Evolutionary conservation across 2,888 invertebrate species (phyloP).

Genomic region (Ectemnius continuus): DNA sequence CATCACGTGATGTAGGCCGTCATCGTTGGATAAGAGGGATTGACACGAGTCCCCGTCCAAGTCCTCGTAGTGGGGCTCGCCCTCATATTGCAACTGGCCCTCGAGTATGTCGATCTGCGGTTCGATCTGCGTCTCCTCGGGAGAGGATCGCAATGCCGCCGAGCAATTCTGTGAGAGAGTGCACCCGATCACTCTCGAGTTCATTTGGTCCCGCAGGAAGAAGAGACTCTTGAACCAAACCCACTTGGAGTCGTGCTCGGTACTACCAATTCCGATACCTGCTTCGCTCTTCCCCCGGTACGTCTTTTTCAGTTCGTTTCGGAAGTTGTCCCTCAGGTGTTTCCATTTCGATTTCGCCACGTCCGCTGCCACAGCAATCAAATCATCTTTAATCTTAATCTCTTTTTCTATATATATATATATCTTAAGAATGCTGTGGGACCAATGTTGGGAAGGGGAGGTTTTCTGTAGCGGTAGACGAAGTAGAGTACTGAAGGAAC

Average conservation of each 20-base stretch:
- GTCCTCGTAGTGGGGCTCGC: conserved; percentile 66
- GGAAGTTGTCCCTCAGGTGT: conserved; percentile 68
- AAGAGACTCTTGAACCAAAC: conserved; percentile 69
- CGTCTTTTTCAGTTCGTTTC: conserved; percentile 68
- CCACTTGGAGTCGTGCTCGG: conserved; percentile 69
- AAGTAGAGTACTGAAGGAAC: too few relatives aligned
- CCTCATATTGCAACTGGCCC: conserved; percentile 53
- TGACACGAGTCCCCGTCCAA: conserved; percentile 67
- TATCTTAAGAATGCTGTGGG: too few relatives aligned
- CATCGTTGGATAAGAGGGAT: conserved; percentile 64
- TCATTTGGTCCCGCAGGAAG: conserved; percentile 69
- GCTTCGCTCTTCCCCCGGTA: conserved; percentile 65
- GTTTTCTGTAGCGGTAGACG: too few relatives aligned
- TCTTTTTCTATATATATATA: neutral
- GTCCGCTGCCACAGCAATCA: conserved; percentile 58
- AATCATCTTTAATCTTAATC: neutral
- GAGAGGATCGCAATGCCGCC: conserved; percentile 56
- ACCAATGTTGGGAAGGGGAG: too few relatives aligned
- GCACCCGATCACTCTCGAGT: conserved; percentile 66
- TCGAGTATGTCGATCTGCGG: conserved; percentile 69
- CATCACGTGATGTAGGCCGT: conserved; percentile 61
- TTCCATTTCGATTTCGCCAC: conserved; percentile 71
- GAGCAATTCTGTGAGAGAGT: conserved; percentile 61
- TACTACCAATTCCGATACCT: conserved; percentile 39
- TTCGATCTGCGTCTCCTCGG: conserved; percentile 68